Evolutionary conservation across 2,113 vertebrate genomes (phyloP).

Genomic region (Sus scrofa): DNA sequence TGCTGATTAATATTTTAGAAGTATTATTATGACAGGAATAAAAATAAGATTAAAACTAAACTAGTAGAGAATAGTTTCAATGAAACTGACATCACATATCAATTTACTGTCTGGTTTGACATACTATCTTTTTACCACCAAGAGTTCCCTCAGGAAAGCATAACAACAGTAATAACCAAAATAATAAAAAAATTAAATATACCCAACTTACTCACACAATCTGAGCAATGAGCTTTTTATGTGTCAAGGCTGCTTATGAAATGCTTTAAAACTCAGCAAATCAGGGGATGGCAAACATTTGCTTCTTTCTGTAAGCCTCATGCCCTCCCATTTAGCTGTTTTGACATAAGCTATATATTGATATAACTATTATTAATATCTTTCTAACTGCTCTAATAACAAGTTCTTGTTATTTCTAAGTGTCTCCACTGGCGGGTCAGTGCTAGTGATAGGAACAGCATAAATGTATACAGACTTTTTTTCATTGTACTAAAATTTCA

Average conservation of each 20-base stretch:
- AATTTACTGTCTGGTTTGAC: slow-evolving; percentile 76
- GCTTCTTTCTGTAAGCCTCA: slow-evolving; percentile 26
- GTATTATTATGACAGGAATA: slow-evolving; percentile 41
- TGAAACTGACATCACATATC: slow-evolving; percentile 73
- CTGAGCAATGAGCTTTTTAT: slow-evolving; percentile 71
- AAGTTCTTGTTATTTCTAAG: slow-evolving; percentile 41
- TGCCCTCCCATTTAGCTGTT: slow-evolving; percentile 45
- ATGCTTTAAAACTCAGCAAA: slow-evolving; percentile 64
- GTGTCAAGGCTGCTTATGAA: slow-evolving; percentile 58
- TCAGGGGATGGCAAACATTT: background rate
- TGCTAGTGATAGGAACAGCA: background rate
- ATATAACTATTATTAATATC: slow-evolving; percentile 50
- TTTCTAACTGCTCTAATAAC: slow-evolving; percentile 51
- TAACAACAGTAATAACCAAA: slow-evolving; percentile 66
- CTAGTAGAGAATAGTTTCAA: slow-evolving; percentile 72
- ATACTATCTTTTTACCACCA: slow-evolving; percentile 78
- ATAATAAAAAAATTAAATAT: slow-evolving; percentile 57
- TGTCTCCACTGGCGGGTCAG: background rate
- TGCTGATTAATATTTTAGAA: slow-evolving; percentile 69
- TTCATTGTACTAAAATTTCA: slow-evolving; percentile 4
- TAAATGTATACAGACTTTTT: slow-evolving; percentile 35
- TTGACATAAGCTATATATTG: slow-evolving; percentile 29
- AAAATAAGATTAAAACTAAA: slow-evolving; percentile 70
- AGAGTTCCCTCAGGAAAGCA: slow-evolving; percentile 73
- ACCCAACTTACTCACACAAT: background rate